Conservation (phyloP, 1,140 invertebrate species). For the Orussus abietinus region DNA sequence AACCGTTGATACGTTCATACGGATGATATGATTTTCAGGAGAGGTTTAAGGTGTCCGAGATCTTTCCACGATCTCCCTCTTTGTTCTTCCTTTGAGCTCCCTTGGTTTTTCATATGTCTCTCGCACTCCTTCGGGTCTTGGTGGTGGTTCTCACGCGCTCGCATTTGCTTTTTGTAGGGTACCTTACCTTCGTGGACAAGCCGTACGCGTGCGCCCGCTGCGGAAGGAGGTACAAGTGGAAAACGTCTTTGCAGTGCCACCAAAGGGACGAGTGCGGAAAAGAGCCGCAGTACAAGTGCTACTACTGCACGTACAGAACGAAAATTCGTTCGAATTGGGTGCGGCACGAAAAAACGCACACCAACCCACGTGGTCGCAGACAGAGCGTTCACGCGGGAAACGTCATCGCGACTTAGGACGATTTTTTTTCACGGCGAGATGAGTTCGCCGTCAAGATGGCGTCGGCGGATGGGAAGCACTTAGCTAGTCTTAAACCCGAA, state of each 20-base stretch:
- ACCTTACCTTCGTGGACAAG: background rate
- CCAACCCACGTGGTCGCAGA: background rate
- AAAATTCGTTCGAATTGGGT: slow-evolving; percentile 15
- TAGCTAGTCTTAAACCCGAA: no score
- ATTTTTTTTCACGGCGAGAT: no score
- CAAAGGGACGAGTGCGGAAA: slow-evolving; percentile 43
- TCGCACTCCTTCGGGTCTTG: no score
- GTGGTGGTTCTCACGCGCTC: slow-evolving; percentile 8
- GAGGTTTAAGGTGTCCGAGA: no score
- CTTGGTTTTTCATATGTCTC: no score
- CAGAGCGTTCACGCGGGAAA: slow-evolving; percentile 1
- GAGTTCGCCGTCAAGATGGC: no score
- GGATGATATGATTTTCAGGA: no score
- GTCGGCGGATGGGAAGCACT: no score
- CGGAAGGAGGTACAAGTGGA: slow-evolving; percentile 17
- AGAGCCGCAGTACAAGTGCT: slow-evolving; percentile 51
- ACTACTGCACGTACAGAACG: slow-evolving; percentile 36
- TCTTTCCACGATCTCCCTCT: background rate
- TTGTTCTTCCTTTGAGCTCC: slow-evolving; percentile 11
- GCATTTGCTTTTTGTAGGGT: slow-evolving; percentile 11
- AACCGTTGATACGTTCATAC: no score
- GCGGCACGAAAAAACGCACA: slow-evolving; percentile 15
- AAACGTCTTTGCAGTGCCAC: slow-evolving; percentile 35
- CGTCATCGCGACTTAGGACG: slow-evolving; percentile 4
- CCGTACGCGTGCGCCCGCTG: slow-evolving; percentile 12